Base-by-base conservation (phyloP, 2,888 invertebrate genomes). In the Incurvaria masculella region DNA sequence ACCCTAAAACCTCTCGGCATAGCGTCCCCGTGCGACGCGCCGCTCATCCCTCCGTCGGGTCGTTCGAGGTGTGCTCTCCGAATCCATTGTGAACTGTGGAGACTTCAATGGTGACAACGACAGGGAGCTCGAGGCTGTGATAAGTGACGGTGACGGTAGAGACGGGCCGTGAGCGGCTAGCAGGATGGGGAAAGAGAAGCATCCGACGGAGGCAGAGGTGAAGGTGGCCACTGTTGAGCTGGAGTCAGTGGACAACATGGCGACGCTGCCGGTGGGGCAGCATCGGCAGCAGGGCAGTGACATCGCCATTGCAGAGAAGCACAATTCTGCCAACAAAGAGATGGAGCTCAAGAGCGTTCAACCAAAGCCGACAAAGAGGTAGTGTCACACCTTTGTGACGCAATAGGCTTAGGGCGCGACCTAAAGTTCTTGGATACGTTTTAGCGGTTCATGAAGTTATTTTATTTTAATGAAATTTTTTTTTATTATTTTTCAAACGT, bases 171-270 rank as follows among this genome's bases (percentile, higher is more conserved):
- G n/a, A n/a, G n/a, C n/a, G n/a, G n/a, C 62, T 59, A 11, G 49
- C 14, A 41, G 46, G 57, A 73, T 79, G 79, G 78, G 75, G 61
- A 79, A 78, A 58, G 79, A 80, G 48, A 78, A 75, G 65, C 75
- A 76, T 52, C 74, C 67, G 63, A 69, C 73, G 20, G 85, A 84
- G 68, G 85, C 86, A 66, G 91, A 92, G 79, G 88, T 91, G 73
- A 92, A 91, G 82, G 91, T 92, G 71, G 88, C 92, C 59, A 92
- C 92, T 51, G 93, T 93, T 61, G 91, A 92, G 73, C 83, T 91
- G 63, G 92, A 92, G 75, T 83, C 89, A 56, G 87, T 89, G 59
- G 91, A 91, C 82, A 91, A 92, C 67, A 91, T 91, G 87, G 92
- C 91, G 69, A 92, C 92, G 41, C 82, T 92, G 70, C 92, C 91